phyloP scores from a whole-genome alignment of 23 tunicate genomes.

The Oikopleura vanhoeffeni region DNA sequence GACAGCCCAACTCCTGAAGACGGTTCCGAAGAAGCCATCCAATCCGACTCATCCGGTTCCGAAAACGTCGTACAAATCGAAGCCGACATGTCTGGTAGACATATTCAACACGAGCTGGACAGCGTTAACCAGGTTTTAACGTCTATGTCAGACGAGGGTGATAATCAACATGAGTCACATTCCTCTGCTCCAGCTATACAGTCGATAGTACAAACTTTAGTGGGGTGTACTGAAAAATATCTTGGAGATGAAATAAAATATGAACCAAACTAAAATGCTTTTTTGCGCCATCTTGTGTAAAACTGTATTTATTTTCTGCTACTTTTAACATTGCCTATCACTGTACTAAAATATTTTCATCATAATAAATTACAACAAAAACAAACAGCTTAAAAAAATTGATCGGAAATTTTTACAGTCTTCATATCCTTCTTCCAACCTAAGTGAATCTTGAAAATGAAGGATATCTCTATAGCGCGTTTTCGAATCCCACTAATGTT shows the following conservation, averaged over 20 bases:
- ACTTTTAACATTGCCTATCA: no score
- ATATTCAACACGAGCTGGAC: neutral
- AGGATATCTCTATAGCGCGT: no score
- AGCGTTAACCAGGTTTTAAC: neutral
- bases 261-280: constrained; percentile 9
- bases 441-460: no score
- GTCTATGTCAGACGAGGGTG: neutral
- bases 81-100: neutral
- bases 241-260: neutral
- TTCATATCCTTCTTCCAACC: no score
- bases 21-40: constrained; percentile 4
- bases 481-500: no score
- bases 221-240: neutral
- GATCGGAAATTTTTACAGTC: no score
- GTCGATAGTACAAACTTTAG: neutral
- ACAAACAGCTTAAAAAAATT: no score
- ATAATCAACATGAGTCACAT: neutral
- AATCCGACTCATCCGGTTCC: neutral
- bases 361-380: no score
- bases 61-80: neutral
- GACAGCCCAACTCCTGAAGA: constrained; percentile 15
- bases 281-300: no score
- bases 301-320: no score
- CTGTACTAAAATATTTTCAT: no score
- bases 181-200: neutral